Evolutionary conservation across 2,888 invertebrate genomes (phyloP).

Genomic region (Eustalomyia histrio): DNA sequence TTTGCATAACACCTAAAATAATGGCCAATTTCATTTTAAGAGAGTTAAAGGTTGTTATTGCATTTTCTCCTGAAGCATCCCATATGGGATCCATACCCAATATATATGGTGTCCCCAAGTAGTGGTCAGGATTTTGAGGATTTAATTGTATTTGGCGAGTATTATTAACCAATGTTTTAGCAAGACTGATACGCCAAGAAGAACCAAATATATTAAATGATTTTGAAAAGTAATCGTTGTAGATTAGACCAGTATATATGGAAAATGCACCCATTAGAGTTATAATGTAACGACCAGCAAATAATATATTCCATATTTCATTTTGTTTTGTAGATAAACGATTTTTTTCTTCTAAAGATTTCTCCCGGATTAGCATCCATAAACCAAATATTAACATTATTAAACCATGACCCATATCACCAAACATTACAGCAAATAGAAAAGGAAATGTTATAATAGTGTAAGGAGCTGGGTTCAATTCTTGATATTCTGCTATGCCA

Average conservation of each 20-base stretch:
- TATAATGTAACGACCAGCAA: slow-evolving; percentile 97
- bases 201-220: slow-evolving; percentile 95
- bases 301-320: slow-evolving; percentile 97
- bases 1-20: slow-evolving; percentile 94
- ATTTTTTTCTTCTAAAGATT: slow-evolving; percentile 82
- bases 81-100: slow-evolving; percentile 90
- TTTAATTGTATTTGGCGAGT: slow-evolving; percentile 82
- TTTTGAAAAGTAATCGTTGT: slow-evolving; percentile 97
- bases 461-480: slow-evolving; percentile 94
- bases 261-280: slow-evolving; percentile 98
- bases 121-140: slow-evolving; percentile 80
- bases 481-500: slow-evolving; percentile 94
- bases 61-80: slow-evolving; percentile 88
- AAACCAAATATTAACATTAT: slow-evolving; percentile 89
- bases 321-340: slow-evolving; percentile 81
- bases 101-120: slow-evolving; percentile 82
- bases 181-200: slow-evolving; percentile 85
- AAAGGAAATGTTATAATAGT: slow-evolving; percentile 96
- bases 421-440: slow-evolving; percentile 97
- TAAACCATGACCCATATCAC: slow-evolving; percentile 94
- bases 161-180: slow-evolving; percentile 79
- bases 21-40: slow-evolving; percentile 98
- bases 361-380: slow-evolving; percentile 90
- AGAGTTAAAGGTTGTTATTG: slow-evolving; percentile 95
- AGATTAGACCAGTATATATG: slow-evolving; percentile 97